Base-by-base conservation (phyloP, 2,797 vertebrate genomes). In the Dromococcyx pavoninus region DNA sequence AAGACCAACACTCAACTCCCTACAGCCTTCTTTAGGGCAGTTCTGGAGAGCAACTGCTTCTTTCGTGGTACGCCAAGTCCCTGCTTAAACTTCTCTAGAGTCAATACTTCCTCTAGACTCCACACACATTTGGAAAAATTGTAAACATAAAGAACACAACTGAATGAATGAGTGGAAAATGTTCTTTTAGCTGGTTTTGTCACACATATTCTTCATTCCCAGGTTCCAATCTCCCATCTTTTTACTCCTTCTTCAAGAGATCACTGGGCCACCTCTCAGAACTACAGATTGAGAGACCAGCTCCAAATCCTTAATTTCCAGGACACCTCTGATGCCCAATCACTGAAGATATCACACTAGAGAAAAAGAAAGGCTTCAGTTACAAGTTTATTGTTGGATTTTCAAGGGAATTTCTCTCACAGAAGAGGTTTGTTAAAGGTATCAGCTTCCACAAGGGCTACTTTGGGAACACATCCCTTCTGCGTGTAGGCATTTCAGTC, bases 401-500 rank as follows among this genome's bases (percentile, higher is more conserved):
- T 85, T 82, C 37, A 82, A 53, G 43, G 3, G 7, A 69, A 67
- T 65, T 89, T 73, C 56, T 82, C 50, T 4, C 19, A 30, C 4
- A 6, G 43, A 78, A 69, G 9, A 5, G 9, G 54, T 32, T 5
- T 39, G 33, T 46, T 37, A 62, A 16, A 61, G 35, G 35, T 25
- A 33, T 14, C 17, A 48, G 2, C 4, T 43, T 73, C 24, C 15
- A 46, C 0, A 1, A 30, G 21, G 17, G 3, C 4, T 8, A 13
- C 14, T 61, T 11, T 30, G 48, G 16, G 73, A 4, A 32, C 27
- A 48, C 3, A n/a, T 17, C 4, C 8, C 4, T 77, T 88, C 57
- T 67, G 30, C 21, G 32, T 84, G 13, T 33, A 64, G 5, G 9
- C 9, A 54, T 86, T 83, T 88, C 33, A 66, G n/a, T 70, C 21